Conservation (phyloP, 2,797 vertebrate species). For the Molossus alvarezi region DNA sequence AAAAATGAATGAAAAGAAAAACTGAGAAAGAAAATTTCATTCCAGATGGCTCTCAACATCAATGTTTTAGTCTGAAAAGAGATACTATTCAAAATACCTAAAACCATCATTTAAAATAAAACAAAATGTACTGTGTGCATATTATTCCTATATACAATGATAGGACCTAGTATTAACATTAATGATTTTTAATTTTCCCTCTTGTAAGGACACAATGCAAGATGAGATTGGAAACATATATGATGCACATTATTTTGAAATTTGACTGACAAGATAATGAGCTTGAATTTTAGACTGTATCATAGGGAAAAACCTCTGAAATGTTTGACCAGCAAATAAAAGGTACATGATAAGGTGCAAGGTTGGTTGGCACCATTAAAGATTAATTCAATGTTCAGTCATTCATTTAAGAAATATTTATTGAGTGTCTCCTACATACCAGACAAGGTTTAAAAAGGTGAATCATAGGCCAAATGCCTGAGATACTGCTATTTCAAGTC, state of each 20-base stretch:
- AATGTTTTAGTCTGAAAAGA: neutral
- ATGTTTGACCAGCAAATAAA: conserved; percentile 67
- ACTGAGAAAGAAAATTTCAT: conserved; percentile 36
- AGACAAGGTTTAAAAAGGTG: conserved; percentile 57
- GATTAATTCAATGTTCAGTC: conserved; percentile 59
- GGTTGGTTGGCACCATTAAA: conserved; percentile 24
- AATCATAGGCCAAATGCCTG: conserved; percentile 39
- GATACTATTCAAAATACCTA: conserved; percentile 8
- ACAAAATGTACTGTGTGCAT: neutral
- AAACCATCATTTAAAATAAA: neutral
- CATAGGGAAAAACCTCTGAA: conserved; percentile 44
- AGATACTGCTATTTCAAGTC: conserved; percentile 34
- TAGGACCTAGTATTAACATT: conserved; percentile 14
- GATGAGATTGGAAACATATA: neutral
- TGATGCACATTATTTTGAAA: conserved; percentile 54
- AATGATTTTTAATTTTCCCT: conserved; percentile 51
- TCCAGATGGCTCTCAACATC: neutral
- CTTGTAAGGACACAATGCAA: conserved; percentile 13
- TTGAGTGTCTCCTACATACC: conserved; percentile 36
- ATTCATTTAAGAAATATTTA: conserved; percentile 66
- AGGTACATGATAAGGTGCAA: neutral
- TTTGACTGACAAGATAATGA: conserved; percentile 44
- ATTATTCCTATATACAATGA: neutral
- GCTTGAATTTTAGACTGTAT: conserved; percentile 55
- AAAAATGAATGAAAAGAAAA: conserved; percentile 52